Percentiles rank a stretch among this genome's conserved stretches.
Evolutionary conservation across 2,113 vertebrate genomes (phyloP).

Genomic region (Heterocephalus glaber): DNA sequence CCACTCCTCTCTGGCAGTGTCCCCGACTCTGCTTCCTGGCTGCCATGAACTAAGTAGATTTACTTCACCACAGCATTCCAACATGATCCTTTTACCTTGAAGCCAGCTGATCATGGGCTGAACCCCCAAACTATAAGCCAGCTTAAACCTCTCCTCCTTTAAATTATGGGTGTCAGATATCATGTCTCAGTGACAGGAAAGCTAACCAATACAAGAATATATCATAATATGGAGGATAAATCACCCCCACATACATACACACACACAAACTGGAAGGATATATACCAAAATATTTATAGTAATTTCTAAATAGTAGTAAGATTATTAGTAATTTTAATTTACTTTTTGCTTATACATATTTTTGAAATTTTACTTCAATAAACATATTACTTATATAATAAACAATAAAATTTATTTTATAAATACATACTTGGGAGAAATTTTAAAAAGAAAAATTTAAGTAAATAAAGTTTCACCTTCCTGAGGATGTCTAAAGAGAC

Average conservation of each 20-base stretch:
- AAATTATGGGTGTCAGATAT: not conserved
- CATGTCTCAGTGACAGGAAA: not conserved
- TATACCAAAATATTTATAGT: slow-evolving; percentile 17
- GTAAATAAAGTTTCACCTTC: not conserved
- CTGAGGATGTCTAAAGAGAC: not conserved
- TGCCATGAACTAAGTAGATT: not conserved
- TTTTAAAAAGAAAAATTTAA: not conserved
- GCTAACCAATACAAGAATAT: not conserved
- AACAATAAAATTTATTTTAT: slow-evolving; percentile 30
- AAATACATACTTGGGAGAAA: not conserved
- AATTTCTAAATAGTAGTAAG: not conserved
- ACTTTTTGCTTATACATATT: slow-evolving; percentile 9
- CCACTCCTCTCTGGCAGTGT: not conserved
- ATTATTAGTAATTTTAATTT: slow-evolving; percentile 31
- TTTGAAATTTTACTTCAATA: slow-evolving; percentile 27
- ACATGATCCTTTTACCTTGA: not conserved
- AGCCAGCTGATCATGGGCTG: not conserved
- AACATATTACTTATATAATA: slow-evolving; percentile 17
- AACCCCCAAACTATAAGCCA: not conserved
- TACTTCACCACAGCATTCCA: not conserved
- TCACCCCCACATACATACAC: not conserved
- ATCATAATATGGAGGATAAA: not conserved
- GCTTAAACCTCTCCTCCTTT: not conserved
- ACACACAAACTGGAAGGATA: not conserved
- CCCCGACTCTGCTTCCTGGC: not conserved